Evolutionary conservation across 2,113 vertebrate species (phyloP), one percentile per base, ranked within the genome.

Genomic region (Vulpes vulpes): DNA sequence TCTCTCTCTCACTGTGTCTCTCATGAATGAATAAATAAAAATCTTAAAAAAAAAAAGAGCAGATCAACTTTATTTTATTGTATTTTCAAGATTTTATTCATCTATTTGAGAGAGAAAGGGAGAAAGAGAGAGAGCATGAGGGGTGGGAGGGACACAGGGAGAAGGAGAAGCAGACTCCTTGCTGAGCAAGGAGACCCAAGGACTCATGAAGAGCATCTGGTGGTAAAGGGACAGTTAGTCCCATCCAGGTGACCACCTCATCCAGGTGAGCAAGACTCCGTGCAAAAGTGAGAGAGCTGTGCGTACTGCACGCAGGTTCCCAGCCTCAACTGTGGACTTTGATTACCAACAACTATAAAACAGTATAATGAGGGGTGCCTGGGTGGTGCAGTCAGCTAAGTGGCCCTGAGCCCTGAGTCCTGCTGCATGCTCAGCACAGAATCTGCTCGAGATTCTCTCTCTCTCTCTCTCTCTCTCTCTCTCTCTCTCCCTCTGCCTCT

Each of bases 351-450:
- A 83, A 1, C 65, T 43, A 8, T 22, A n/a, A 57, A 64, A 11
- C 6, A 0, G 5, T 8, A 11, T 22, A 3, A 5, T 3, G 20
- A 32, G 4, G 2, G n/a, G 16, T 3, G 1, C 67, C 32, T n/a
- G 32, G 67, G 67, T n/a, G 67, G 67, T 32, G n/a, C 30, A 69
- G 30, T 69, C 17, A 5, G 16, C n/a, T 17, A 69, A n/a, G 67
- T 3, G 3, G n/a, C 16, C 43, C 43, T 43, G 43, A 43, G 43
- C 43, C 43, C 43, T 43, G 43, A 43, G 43, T 43, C 43, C 43
- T 43, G 43, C 43, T 43, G 43, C 43, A 7, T 43, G 43, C 43
- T 43, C 43, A 43, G 65, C 32, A 8, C 65, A 2, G 65, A n/a
- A 32, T 67, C 32, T n/a, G 65, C 30, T n/a, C 9, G 65, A 69